phyloP scores from a whole-genome alignment of 2,888 invertebrate species.

The Drymonia ruficornis region DNA sequence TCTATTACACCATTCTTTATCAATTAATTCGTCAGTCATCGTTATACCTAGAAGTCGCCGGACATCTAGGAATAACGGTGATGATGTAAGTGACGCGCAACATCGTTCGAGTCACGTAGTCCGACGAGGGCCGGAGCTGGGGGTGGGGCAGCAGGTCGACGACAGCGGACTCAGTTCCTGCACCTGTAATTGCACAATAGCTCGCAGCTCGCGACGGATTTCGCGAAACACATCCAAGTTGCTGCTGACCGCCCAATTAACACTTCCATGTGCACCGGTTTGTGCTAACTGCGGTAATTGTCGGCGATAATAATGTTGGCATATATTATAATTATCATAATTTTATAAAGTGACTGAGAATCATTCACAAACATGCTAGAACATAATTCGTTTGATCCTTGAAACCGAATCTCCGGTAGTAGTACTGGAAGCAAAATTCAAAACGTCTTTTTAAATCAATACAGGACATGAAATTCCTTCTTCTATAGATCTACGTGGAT shows the following conservation, averaged over 20 bases:
- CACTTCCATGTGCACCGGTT: conserved; percentile 20
- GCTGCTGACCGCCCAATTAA: conserved; percentile 39
- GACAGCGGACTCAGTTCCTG: conserved; percentile 42
- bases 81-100: conserved; percentile 61
- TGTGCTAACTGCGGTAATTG: conserved; percentile 31
- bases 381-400: too few relatives aligned
- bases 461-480: background rate
- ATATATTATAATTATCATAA: background rate
- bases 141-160: conserved; percentile 62
- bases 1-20: background rate
- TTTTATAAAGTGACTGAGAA: background rate
- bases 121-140: conserved; percentile 40
- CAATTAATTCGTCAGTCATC: conserved; percentile 11
- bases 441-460: background rate
- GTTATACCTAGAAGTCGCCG: conserved; percentile 8
- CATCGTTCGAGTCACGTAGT: conserved; percentile 71
- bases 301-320: conserved; percentile 31
- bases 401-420: too few relatives aligned
- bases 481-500: background rate
- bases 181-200: conserved; percentile 73
- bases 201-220: conserved; percentile 49
- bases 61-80: conserved; percentile 33
- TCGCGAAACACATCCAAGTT: conserved; percentile 41
- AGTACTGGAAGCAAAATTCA: background rate
- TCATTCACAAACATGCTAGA: too few relatives aligned